Conservation (phyloP, 2,797 vertebrate species). For the Vespertilio murinus region DNA sequence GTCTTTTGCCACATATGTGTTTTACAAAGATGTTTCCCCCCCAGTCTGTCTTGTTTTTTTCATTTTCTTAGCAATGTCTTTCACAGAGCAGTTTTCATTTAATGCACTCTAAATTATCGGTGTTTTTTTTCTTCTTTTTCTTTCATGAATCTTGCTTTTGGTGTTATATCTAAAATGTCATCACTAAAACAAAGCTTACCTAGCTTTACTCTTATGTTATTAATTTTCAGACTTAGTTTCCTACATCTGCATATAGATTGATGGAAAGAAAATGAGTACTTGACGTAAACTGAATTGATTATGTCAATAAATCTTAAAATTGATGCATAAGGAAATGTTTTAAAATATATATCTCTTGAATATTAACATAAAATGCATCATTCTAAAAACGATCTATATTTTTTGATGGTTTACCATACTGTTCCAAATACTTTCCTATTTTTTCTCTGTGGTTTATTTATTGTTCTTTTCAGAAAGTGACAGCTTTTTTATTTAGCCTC, state of each 20-base stretch:
- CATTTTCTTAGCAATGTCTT: neutral
- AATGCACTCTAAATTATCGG: neutral
- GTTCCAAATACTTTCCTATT: neutral
- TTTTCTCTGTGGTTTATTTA: neutral
- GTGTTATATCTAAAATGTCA: neutral
- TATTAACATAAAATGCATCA: neutral
- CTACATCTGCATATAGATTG: neutral
- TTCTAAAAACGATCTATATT: neutral
- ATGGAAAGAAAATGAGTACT: neutral
- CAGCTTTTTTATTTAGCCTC: neutral
- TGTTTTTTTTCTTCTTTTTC: neutral
- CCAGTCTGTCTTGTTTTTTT: neutral
- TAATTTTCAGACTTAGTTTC: constrained; percentile 14
- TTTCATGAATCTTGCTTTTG: neutral
- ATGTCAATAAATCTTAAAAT: constrained; percentile 24
- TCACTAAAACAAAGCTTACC: neutral
- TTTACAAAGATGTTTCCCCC: neutral
- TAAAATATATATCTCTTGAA: neutral
- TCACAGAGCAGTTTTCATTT: neutral
- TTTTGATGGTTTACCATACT: neutral
- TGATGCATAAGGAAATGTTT: constrained; percentile 11
- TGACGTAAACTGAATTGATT: neutral
- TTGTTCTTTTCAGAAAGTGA: constrained; percentile 8
- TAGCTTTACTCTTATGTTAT: neutral
- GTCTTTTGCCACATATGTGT: neutral